phyloP scores from a whole-genome alignment of 2,113 vertebrate species.

The Entelurus aequoreus region DNA sequence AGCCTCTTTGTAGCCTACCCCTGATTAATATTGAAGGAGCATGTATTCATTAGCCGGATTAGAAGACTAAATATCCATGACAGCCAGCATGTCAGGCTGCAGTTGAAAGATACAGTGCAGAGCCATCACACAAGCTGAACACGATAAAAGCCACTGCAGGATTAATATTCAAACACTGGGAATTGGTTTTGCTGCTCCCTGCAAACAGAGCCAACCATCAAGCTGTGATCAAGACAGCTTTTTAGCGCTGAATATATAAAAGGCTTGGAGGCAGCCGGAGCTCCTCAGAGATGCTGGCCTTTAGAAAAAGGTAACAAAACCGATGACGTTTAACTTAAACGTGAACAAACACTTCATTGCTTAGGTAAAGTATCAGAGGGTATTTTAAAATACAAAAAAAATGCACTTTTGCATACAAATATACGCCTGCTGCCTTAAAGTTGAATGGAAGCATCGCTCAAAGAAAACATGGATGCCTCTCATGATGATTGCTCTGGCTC shows the following conservation, averaged over 20 bases:
- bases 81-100: slow-evolving; percentile 2
- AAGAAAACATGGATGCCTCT: slow-evolving; percentile 16
- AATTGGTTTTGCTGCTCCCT: slow-evolving; percentile 36
- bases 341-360: neutral
- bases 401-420: neutral
- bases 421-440: neutral
- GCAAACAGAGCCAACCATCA: slow-evolving; percentile 52
- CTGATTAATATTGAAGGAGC: slow-evolving; percentile 10
- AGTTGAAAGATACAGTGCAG: slow-evolving; percentile 25
- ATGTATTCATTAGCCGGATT: slow-evolving; percentile 5
- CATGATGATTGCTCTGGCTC: slow-evolving; percentile 25
- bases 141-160: slow-evolving; percentile 53
- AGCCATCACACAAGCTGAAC: slow-evolving; percentile 34
- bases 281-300: slow-evolving; percentile 1
- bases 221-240: slow-evolving; percentile 60
- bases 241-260: slow-evolving; percentile 50
- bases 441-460: slow-evolving; percentile 2
- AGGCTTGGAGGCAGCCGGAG: slow-evolving; percentile 11
- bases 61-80: neutral
- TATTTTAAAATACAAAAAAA: neutral
- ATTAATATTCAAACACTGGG: slow-evolving; percentile 64
- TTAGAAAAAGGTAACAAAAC: neutral
- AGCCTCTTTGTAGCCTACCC: neutral
- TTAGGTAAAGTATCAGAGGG: neutral
- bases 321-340: neutral